These are phyloP conservation scores for Terrapene triunguis DNA, from an alignment of 2,113 vertebrate species.

Conservation along the genomic window DNA sequence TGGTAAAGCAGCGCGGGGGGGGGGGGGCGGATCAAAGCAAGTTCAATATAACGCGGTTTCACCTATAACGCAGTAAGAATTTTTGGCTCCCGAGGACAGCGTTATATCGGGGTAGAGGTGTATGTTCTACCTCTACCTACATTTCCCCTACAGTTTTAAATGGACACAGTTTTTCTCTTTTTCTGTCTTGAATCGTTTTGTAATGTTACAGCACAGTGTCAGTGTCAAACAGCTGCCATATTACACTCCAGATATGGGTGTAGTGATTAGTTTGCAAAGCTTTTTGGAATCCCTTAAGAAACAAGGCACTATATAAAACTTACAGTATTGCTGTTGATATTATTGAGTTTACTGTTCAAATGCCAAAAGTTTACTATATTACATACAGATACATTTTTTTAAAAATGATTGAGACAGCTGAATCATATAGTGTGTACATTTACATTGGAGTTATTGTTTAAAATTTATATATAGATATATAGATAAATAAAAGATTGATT, in stretches of 20 bases:
- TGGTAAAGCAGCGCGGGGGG: no score
- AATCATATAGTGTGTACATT: not conserved
- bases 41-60: no score
- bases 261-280: not conserved
- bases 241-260: not conserved
- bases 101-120: no score
- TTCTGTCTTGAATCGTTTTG: not conserved
- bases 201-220: not conserved
- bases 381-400: not conserved
- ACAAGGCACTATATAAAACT: not conserved
- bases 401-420: not conserved
- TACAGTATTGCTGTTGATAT: not conserved
- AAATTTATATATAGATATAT: not conserved
- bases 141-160: not conserved
- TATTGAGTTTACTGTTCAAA: not conserved
- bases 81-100: no score
- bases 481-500: no score
- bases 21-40: no score
- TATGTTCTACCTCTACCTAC: not conserved
- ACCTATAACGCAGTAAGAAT: no score
- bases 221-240: not conserved
- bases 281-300: not conserved
- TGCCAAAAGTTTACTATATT: not conserved
- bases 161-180: not conserved
- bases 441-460: not conserved